These are phyloP conservation scores for Apamea crenata DNA, from an alignment of 2,888 invertebrate species.

Conservation along the genomic window DNA sequence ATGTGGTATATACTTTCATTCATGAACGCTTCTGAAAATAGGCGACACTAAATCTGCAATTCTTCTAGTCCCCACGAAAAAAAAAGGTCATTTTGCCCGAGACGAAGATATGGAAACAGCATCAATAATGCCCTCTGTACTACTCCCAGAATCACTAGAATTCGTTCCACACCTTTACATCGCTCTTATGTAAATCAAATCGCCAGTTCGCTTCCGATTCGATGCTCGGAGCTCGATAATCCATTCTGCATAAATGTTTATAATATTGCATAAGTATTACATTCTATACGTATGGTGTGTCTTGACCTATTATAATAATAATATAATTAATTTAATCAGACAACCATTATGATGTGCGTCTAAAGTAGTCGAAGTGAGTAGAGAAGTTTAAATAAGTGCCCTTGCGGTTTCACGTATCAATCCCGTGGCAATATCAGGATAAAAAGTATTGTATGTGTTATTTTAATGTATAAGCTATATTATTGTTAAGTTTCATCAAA, in stretches of 20 bases:
- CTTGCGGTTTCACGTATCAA: too few species aligned
- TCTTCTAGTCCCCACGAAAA: too few species aligned
- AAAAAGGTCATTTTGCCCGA: too few species aligned
- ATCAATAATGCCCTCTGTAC: constrained; percentile 29
- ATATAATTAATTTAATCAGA: too few species aligned
- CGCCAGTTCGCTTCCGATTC: constrained; percentile 30
- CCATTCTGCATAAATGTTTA: constrained; percentile 40
- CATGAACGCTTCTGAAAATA: too few species aligned
- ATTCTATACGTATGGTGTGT: not conserved
- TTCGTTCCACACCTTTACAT: constrained; percentile 25
- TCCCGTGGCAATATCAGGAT: too few species aligned
- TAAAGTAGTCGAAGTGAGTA: not conserved
- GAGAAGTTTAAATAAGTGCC: too few species aligned
- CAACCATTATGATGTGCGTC: not conserved
- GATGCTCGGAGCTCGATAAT: constrained; percentile 21
- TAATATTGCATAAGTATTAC: constrained; percentile 8
- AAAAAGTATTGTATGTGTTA: too few species aligned
- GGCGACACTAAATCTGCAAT: not conserved
- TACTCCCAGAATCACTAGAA: constrained; percentile 11
- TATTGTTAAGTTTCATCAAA: too few species aligned
- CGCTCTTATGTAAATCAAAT: constrained; percentile 38
- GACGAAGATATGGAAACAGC: not conserved
- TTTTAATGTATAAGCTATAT: too few species aligned
- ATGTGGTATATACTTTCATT: too few species aligned
- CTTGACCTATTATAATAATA: too few species aligned